Evolutionary conservation across 1,140 invertebrate genomes (phyloP).

Genomic region (Homarus americanus): DNA sequence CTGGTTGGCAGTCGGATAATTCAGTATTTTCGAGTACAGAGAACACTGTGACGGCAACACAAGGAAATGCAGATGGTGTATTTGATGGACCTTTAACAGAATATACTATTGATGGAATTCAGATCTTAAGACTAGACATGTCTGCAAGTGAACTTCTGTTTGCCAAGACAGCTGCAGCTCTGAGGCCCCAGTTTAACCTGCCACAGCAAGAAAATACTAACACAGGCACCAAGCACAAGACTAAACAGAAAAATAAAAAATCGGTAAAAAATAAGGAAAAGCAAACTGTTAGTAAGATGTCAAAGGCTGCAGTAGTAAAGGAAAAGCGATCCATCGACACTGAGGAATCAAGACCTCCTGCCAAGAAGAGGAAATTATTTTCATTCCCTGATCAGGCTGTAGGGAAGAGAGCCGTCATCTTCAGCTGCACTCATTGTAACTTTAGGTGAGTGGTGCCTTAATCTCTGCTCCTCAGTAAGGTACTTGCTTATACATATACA

Average conservation of each 20-base stretch:
- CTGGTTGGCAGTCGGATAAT: neutral
- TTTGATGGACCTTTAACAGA: neutral
- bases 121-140: conserved; percentile 1
- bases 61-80: neutral
- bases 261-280: neutral
- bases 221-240: neutral
- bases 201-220: neutral
- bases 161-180: neutral
- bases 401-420: neutral
- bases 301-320: no score
- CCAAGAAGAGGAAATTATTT: neutral
- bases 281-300: no score
- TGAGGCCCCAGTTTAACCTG: neutral
- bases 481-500: no score
- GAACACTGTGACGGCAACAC: neutral
- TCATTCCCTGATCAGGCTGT: no score
- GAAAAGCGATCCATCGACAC: no score
- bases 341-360: no score
- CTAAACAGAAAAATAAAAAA: neutral
- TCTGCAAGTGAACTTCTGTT: neutral
- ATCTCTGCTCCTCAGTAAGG: no score
- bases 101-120: neutral
- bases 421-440: neutral
- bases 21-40: neutral
- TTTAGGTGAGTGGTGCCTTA: conserved; percentile 14